These are phyloP conservation scores for Vannuccia rotundouncinata DNA, from an alignment of 2,888 invertebrate genomes.

Conservation along the genomic window DNA sequence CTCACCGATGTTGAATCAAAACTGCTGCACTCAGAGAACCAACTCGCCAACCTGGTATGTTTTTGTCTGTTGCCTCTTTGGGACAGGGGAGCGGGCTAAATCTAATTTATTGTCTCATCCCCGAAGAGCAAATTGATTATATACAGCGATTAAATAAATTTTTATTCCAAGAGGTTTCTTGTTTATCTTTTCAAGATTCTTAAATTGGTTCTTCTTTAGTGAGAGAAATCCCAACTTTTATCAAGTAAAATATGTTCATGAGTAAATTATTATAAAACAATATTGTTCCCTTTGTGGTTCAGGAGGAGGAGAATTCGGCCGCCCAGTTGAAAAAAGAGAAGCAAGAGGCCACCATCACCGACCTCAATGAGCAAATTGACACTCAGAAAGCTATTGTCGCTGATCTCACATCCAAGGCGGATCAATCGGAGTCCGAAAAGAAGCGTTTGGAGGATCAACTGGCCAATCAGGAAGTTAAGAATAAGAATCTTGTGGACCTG, in stretches of 20 bases:
- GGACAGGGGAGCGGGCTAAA: no score
- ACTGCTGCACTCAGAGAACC: not conserved
- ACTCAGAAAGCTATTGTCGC: not conserved
- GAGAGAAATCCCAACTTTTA: no score
- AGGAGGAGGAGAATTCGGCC: slow-evolving; percentile 27
- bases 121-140: no score
- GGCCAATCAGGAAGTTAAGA: slow-evolving; percentile 30
- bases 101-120: no score
- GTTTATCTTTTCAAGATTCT: no score
- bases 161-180: no score
- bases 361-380: not conserved
- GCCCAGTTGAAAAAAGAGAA: slow-evolving; percentile 14
- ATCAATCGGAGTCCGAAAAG: not conserved
- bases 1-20: not conserved
- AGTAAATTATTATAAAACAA: not conserved
- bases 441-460: not conserved
- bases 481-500: slow-evolving; percentile 27
- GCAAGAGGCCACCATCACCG: slow-evolving; percentile 13
- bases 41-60: not conserved
- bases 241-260: no score
- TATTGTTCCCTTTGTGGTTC: not conserved
- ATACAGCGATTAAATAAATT: no score
- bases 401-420: not conserved
- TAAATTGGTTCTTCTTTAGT: not conserved
- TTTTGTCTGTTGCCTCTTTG: no score